Percentiles rank a stretch among this genome's conserved stretches.
phyloP scores from a whole-genome alignment of 2,113 vertebrate species.

The Tursiops truncatus region DNA sequence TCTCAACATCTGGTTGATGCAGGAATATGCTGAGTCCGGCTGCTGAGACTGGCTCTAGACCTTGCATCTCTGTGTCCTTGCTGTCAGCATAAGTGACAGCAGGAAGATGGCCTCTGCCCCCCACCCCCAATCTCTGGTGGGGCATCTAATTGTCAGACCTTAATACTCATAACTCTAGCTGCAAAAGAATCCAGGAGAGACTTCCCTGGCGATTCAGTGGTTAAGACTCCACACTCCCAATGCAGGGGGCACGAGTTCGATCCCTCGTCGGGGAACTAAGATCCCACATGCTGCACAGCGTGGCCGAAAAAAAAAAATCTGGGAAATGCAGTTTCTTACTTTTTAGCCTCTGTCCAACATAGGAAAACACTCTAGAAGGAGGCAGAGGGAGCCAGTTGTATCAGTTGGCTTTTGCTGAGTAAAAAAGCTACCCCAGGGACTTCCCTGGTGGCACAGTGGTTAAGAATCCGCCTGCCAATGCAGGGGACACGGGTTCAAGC shows the following conservation, averaged over 20 bases:
- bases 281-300: too few species aligned
- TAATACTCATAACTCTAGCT: neutral
- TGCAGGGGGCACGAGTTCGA: too few species aligned
- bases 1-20: neutral
- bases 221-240: too few species aligned
- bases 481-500: too few species aligned
- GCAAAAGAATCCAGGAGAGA: neutral
- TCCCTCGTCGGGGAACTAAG: too few species aligned
- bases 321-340: neutral
- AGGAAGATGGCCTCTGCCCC: neutral
- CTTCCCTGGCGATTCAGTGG: too few species aligned
- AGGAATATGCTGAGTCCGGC: neutral
- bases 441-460: too few species aligned
- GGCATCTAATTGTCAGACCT: neutral
- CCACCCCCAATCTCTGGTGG: neutral
- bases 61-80: neutral
- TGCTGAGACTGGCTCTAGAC: neutral
- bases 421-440: neutral
- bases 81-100: neutral
- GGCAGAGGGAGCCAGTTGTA: neutral
- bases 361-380: neutral
- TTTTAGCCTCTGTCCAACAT: neutral
- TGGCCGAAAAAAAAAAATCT: neutral
- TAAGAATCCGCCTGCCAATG: too few species aligned
- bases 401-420: neutral